These are phyloP conservation scores for Dryomyza anilis DNA, from an alignment of 2,888 invertebrate species.

Conservation along the genomic window DNA sequence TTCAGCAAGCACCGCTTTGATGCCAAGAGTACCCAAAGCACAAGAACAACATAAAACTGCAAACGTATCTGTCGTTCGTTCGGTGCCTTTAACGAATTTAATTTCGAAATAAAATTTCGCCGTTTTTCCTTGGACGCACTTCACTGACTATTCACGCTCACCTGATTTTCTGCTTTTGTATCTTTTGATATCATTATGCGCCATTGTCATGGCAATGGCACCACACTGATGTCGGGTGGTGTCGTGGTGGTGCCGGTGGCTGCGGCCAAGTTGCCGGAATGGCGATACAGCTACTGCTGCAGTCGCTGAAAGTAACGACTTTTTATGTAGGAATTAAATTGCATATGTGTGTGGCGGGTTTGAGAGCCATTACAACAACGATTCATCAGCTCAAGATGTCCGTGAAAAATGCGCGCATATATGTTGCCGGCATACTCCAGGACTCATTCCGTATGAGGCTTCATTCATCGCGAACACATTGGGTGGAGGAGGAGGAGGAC, in stretches of 20 bases:
- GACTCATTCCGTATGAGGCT: too few species aligned
- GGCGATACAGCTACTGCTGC: too few species aligned
- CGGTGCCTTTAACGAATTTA: not conserved
- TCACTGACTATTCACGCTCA: constrained; percentile 6
- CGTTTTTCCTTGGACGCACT: constrained; percentile 11
- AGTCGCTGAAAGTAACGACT: not conserved
- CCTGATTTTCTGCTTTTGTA: not conserved
- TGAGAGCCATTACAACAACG: too few species aligned
- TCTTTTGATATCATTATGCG: not conserved
- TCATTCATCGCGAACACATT: too few species aligned
- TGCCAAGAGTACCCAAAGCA: not conserved
- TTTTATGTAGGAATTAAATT: not conserved
- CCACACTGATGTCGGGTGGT: too few species aligned
- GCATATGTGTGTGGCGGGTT: not conserved
- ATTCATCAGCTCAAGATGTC: too few species aligned
- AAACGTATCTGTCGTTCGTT: not conserved
- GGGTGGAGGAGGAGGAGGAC: too few species aligned
- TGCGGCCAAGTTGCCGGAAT: too few species aligned
- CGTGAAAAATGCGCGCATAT: too few species aligned
- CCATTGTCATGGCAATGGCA: constrained; percentile 4
- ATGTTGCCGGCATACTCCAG: too few species aligned
- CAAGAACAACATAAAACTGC: not conserved
- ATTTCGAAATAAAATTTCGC: not conserved
- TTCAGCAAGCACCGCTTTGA: not conserved
- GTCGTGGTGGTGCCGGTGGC: too few species aligned